Percentiles rank a stretch among this genome's conserved stretches.
These are phyloP conservation scores for Antheraea assamensis DNA, from an alignment of 2,888 invertebrate genomes.

Conservation along the genomic window DNA sequence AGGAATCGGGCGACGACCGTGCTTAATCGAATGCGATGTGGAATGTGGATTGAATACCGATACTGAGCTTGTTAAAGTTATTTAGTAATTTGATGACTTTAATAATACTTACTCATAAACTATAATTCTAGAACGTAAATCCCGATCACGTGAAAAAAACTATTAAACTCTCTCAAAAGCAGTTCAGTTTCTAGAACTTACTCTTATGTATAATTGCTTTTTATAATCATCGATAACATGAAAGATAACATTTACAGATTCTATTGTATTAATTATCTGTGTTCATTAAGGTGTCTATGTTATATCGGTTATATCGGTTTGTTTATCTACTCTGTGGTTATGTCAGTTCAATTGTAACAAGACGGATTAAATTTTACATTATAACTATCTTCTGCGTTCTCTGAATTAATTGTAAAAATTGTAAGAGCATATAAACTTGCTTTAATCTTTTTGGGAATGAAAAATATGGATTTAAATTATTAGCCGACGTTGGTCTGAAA, in stretches of 20 bases:
- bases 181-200: background rate
- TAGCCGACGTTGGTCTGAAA: background rate
- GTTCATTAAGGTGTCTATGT: too few species aligned
- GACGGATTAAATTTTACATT: background rate
- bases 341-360: background rate
- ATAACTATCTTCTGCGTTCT: background rate
- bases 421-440: background rate
- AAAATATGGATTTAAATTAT: background rate
- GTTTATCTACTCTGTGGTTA: too few species aligned
- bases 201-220: background rate
- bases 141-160: background rate
- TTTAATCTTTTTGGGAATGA: too few species aligned
- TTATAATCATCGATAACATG: background rate
- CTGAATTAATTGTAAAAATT: background rate
- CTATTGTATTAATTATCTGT: too few species aligned
- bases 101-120: background rate
- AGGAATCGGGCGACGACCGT: slow-evolving; percentile 62
- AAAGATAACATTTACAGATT: too few species aligned
- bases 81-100: background rate
- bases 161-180: background rate
- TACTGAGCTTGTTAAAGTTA: slow-evolving; percentile 30
- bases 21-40: slow-evolving; percentile 54
- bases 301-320: too few species aligned
- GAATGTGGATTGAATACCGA: slow-evolving; percentile 71
- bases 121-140: background rate